phyloP scores from a whole-genome alignment of 2,797 vertebrate genomes.

The Eulemur albifrons region DNA sequence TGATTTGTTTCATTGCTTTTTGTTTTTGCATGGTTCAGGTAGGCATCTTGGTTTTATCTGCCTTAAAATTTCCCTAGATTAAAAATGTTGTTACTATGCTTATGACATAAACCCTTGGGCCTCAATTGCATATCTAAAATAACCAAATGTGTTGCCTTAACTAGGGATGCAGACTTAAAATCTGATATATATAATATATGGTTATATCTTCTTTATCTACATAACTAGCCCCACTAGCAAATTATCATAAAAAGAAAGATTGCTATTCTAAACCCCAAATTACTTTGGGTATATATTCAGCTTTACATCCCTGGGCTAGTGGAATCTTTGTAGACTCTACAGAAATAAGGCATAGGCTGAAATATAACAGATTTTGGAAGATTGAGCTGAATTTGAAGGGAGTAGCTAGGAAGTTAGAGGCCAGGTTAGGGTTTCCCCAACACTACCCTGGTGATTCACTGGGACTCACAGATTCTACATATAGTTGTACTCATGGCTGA shows the following conservation, averaged over 20 bases:
- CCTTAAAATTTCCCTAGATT: background rate
- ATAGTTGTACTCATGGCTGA: background rate
- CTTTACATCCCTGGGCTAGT: background rate
- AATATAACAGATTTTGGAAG: background rate
- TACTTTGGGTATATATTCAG: background rate
- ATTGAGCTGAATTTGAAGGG: background rate
- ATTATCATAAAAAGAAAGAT: background rate
- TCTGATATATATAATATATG: background rate
- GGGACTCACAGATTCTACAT: background rate
- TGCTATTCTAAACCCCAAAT: background rate
- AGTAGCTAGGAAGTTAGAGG: background rate
- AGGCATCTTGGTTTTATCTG: background rate
- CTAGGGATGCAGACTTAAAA: background rate
- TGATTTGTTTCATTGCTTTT: background rate
- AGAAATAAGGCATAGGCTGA: background rate
- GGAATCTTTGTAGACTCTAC: background rate
- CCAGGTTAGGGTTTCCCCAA: background rate
- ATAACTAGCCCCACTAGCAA: background rate
- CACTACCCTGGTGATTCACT: background rate
- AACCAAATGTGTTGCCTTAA: background rate
- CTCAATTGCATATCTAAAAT: background rate
- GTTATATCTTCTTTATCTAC: background rate
- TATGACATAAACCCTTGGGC: background rate
- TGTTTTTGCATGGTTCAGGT: background rate
- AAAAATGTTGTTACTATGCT: background rate